Base-by-base conservation (phyloP, 2,888 invertebrate genomes). In the Ophonus ardosiacus region DNA sequence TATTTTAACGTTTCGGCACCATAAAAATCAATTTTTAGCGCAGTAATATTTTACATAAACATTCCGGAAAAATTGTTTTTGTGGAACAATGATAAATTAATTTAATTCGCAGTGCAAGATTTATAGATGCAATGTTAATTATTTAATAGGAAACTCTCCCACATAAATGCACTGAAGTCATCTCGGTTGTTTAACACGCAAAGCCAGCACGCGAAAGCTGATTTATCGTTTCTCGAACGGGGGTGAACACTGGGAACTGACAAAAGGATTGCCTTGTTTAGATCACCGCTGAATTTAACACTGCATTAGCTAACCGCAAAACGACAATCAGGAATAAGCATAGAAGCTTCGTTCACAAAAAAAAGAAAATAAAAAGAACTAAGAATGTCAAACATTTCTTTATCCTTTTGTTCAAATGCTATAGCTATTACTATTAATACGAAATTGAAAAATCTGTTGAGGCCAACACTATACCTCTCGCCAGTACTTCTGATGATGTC, bases 121-220 rank as follows among this genome's bases (percentile, higher is more conserved):
- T 71, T 82, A 82, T 82, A 24, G 71, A 15, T 31, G 57, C 71
- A 82, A 82, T 82, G 82, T 82, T 71, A 82, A 82, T 82, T 71
- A 82, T 82, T 71, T 82, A 74, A 82, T 82, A 74, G 82, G 74
- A 57, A 81, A 31, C 57, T 24, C 57, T 31, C 17, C 51, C 71
- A 74, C 68, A 82, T 82, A 82, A 82, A 82, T 82, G 82, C 82
- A 82, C 38, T 18, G 71, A 74, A 82, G 56, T 82, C 71, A 82
- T 38, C 17, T 5, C 4, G 56, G 31, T 13, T 80, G 17, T 21
- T 13, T 40, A 10, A 57, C 81, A 81, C 82, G 82, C 82, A 18
- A 82, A 17, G 71, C 31, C 17, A 71, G 15, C 82, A 82, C 82
- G 82, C 82, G 38, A 82, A 17, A 24, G 51, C 13, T 82, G 71